These are phyloP conservation scores for Octodonta nipae DNA, from an alignment of 2,888 invertebrate genomes.

Conservation along the genomic window DNA sequence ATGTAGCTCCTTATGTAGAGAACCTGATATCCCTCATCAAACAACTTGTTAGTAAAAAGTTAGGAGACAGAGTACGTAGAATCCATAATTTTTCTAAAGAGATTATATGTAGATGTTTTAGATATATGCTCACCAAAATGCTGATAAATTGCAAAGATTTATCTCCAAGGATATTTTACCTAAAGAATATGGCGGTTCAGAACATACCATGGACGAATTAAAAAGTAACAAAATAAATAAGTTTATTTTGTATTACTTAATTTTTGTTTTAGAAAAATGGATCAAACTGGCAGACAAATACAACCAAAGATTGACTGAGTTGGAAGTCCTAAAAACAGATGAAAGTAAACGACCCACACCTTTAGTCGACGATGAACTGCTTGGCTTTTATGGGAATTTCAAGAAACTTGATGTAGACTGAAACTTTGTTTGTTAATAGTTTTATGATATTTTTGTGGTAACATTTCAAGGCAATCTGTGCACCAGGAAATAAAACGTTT, in stretches of 20 bases:
- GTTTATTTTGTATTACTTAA: too few species aligned
- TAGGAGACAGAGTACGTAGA: conserved; percentile 7
- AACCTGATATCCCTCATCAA: conserved; percentile 5
- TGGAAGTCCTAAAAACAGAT: conserved; percentile 5
- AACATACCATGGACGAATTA: conserved; percentile 7
- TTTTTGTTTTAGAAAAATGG: too few species aligned
- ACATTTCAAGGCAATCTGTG: too few species aligned
- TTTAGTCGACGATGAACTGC: conserved; percentile 6
- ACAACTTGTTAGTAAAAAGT: conserved; percentile 6
- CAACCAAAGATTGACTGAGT: conserved; percentile 3
- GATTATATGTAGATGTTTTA: neutral
- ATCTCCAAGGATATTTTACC: conserved; percentile 7
- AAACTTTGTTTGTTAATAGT: too few species aligned
- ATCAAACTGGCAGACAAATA: conserved; percentile 4
- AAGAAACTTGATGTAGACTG: conserved; percentile 8
- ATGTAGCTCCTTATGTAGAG: conserved; percentile 4
- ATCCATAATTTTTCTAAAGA: neutral
- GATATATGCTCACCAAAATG: conserved; percentile 4
- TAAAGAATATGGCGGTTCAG: conserved; percentile 7
- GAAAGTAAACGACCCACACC: conserved; percentile 6
- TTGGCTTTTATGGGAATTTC: conserved; percentile 9
- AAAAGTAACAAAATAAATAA: neutral
- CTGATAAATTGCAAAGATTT: conserved; percentile 3
- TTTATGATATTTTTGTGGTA: too few species aligned
- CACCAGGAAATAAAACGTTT: too few species aligned